Base-by-base conservation (phyloP, 2,113 vertebrate genomes). In the Axis porcinus region DNA sequence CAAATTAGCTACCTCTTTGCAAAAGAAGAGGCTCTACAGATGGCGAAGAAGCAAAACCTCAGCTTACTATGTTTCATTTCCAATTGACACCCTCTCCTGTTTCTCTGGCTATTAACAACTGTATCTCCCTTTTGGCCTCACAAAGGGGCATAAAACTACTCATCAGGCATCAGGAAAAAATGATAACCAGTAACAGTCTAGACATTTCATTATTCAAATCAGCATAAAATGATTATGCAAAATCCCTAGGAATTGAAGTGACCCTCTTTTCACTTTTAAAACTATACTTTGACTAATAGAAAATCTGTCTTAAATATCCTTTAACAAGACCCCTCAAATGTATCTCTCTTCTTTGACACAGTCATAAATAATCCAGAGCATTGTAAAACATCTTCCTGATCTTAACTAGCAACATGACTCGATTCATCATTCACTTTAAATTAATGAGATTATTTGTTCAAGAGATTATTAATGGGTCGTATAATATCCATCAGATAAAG, bases 391-490 rank as follows among this genome's bases (percentile, higher is more conserved):
- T 33, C 3, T 90, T 97, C 23, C 95, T 95, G 40, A 76, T 70
- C 89, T 88, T 89, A 92, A 98, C 90, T 95, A 96, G 91, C 67
- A 97, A 97, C 55, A 57, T 92, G 94, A 91, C 54, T 95, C 47
- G 0, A 97, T 70, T 96, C 93, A 96, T 97, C 76, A 97, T 95
- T 97, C 93, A 95, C 93, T 92, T 94, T 89, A 97, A 98, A 62
- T 89, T 97, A 98, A 97, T 95, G 97, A 97, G 84, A 95, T 96
- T 98, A 97, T 98, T 78, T 98, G 85, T 98, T 98, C 95, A 92
- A 74, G 94, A 86, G 74, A 91, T 74, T 76, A 97, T 96, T 98
- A 98, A 97, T 89, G 94, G 91, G 94, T 95, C 92, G 2, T 27
- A 98, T 97, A 98, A 98, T 98, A 95, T 97, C 47, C 94, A 93